Conservation (phyloP, 1,140 invertebrate species). For the Drosophila suzukii region DNA sequence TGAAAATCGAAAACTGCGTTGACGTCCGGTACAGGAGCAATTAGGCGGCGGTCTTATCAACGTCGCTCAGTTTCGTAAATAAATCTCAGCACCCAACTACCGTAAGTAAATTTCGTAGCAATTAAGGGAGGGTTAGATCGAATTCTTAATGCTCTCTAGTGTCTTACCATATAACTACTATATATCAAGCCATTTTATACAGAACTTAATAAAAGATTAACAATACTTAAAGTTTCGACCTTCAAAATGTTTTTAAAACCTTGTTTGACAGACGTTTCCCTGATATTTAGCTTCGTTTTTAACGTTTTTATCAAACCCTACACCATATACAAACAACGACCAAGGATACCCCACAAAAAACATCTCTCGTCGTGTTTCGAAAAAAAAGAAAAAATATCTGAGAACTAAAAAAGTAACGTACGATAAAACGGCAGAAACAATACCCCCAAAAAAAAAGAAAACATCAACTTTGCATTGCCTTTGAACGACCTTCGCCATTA, state of each 20-base stretch:
- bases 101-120: constrained; percentile 21
- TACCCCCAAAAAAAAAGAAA: constrained; percentile 28
- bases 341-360: neutral
- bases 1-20: constrained; percentile 72
- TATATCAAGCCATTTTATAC: neutral
- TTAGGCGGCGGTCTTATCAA: constrained; percentile 68
- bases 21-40: constrained; percentile 73
- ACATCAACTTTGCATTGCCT: constrained; percentile 65
- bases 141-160: constrained; percentile 7
- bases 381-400: constrained; percentile 3
- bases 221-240: neutral
- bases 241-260: too few relatives aligned
- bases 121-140: neutral
- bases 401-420: constrained; percentile 50
- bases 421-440: constrained; percentile 13
- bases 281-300: too few relatives aligned
- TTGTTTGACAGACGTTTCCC: too few relatives aligned
- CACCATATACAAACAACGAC: neutral
- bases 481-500: constrained; percentile 77
- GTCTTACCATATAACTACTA: neutral
- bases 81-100: constrained; percentile 64
- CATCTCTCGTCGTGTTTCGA: neutral
- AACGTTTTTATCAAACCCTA: neutral
- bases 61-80: constrained; percentile 57
- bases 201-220: too few relatives aligned